Evolutionary conservation across 2,113 vertebrate genomes (phyloP), one percentile per base, ranked within the genome.

Genomic region (Albula glossodonta): DNA sequence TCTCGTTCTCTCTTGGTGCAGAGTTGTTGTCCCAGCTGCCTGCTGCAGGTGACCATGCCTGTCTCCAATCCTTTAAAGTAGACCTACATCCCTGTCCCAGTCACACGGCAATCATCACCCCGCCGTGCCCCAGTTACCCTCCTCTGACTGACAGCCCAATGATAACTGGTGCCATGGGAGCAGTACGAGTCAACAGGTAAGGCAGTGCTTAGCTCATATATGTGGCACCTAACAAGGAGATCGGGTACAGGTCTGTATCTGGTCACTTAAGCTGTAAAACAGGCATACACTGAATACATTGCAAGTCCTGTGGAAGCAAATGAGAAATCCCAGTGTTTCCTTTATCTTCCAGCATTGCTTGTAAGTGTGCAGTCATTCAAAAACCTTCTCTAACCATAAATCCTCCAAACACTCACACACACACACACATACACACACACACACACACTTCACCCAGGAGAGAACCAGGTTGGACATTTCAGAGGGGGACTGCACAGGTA

Each of bases 181-280:
- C 93, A 88, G 93, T 89, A 84, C 91, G 91, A 81, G 89, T 88
- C 86, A 93, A 93, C 92, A 95, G 94, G 94, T 95, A 89, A 88
- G 89, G 11, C 31, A 48, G 0, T 0, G 2, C 48, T 51, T 19
- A 7, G 41, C 84, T 77, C 4, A 70, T 31, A 25, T 50, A 48
- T 19, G 9, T 41, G 11, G 0, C 15, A 22, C 41, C 80, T 19
- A 9, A 25, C 19, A 13, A 51, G 78, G 66, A 15, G 15, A 15
- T 57, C 15, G 22, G 60, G 25, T 41, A 77, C 79, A 78, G 9
- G 50, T 19, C 19, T 10, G 4, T 13, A 56, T 52, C 48, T 66
- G 19, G 11, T 51, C 57, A 53, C 51, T 80, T 48, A 88, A 4
- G 10, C 50, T 12, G 41, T 19, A 25, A n/a, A 41, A 85, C 56